phyloP scores from a whole-genome alignment of 35 echinoderm and acorn worm genomes.

The Lytechinus variegatus region DNA sequence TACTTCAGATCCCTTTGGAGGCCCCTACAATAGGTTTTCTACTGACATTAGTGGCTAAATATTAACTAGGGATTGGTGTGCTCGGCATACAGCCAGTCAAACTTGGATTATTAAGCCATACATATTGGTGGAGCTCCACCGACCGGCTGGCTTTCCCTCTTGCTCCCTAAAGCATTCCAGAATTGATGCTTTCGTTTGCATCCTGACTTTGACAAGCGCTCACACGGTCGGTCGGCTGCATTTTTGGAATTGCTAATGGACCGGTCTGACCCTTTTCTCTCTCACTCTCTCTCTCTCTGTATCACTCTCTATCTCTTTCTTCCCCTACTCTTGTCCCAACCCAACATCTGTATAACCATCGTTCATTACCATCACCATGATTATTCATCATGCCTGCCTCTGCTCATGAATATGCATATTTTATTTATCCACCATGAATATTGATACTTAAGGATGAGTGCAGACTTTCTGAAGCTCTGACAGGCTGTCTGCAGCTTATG shows the following conservation, averaged over 20 bases:
- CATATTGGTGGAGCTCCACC: constrained; percentile 6
- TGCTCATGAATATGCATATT: background rate
- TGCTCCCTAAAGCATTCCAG: background rate
- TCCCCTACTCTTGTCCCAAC: too few relatives aligned
- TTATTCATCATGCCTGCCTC: constrained; percentile 14
- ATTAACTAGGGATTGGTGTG: background rate
- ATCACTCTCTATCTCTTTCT: background rate
- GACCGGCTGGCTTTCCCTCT: background rate
- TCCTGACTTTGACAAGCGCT: constrained; percentile 5
- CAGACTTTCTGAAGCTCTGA: background rate
- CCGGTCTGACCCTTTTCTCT: background rate
- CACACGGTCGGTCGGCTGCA: background rate
- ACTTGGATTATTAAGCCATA: constrained; percentile 43
- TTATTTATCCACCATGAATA: background rate
- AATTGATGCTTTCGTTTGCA: background rate
- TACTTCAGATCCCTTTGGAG: background rate
- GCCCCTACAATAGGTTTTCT: background rate
- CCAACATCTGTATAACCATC: background rate
- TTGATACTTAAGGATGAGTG: background rate
- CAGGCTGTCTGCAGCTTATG: background rate
- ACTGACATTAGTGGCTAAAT: constrained; percentile 18
- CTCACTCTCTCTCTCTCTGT: background rate
- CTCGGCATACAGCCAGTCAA: background rate
- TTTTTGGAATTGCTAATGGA: constrained; percentile 48
- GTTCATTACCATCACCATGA: background rate